Evolutionary conservation across 2,797 vertebrate species (phyloP).

Genomic region (Pterois miles): DNA sequence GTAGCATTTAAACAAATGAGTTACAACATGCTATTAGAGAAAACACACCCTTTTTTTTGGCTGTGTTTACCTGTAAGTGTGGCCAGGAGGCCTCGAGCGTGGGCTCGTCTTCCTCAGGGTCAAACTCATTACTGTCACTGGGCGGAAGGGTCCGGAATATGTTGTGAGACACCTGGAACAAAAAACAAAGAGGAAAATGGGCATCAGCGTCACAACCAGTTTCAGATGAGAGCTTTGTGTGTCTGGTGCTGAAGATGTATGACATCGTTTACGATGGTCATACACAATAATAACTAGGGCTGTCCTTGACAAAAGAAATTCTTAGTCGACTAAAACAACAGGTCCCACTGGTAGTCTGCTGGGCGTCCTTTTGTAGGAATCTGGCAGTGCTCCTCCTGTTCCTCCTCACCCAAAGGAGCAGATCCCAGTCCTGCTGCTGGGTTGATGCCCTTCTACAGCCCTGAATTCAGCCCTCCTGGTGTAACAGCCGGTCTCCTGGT

Average conservation of each 20-base stretch:
- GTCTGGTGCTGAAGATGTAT: background rate
- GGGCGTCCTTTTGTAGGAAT: no score
- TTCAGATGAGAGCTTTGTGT: background rate
- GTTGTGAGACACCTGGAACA: conserved; percentile 96
- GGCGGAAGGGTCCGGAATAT: conserved; percentile 99
- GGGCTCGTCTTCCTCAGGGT: conserved; percentile 98
- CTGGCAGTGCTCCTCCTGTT: no score
- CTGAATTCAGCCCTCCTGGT: no score
- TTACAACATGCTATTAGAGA: background rate
- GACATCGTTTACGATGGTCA: background rate
- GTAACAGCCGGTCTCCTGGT: no score
- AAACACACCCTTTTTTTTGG: background rate
- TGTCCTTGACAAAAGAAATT: no score
- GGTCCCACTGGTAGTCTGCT: no score
- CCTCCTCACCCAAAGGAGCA: no score
- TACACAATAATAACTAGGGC: background rate
- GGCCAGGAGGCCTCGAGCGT: conserved; percentile 98
- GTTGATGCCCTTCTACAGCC: no score
- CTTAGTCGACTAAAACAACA: no score
- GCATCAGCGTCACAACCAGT: background rate
- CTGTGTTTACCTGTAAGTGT: conserved; percentile 91
- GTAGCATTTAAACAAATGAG: background rate
- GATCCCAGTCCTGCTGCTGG: no score
- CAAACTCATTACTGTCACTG: conserved; percentile 98
- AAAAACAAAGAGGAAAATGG: background rate